Conservation (phyloP, 2,888 invertebrate species). For the Camptogramma bilineatum region DNA sequence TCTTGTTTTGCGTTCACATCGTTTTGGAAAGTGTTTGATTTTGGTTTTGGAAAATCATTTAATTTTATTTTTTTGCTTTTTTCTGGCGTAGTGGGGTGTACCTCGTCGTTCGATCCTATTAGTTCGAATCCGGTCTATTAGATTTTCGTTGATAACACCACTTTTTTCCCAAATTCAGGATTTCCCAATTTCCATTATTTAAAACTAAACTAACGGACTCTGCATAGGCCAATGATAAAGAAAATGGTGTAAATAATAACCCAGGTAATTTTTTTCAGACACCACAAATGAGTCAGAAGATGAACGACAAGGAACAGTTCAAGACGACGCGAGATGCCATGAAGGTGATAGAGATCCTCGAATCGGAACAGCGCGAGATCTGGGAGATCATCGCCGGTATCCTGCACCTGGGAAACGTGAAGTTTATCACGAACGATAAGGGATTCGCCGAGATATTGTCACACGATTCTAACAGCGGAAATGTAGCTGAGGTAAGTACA, state of each 20-base stretch:
- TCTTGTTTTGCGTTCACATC: too few species aligned
- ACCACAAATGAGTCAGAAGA: constrained; percentile 64
- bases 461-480: constrained; percentile 83
- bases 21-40: too few species aligned
- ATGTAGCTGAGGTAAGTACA: constrained; percentile 87
- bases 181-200: too few species aligned
- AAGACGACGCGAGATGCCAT: constrained; percentile 89
- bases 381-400: constrained; percentile 93
- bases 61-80: too few species aligned
- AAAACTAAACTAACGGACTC: too few species aligned
- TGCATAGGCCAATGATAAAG: too few species aligned
- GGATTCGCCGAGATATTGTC: constrained; percentile 89
- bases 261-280: constrained; percentile 57
- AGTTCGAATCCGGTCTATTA: too few species aligned
- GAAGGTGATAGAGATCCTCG: constrained; percentile 90
- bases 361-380: constrained; percentile 90
- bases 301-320: constrained; percentile 88
- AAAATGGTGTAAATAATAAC: background rate
- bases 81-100: too few species aligned
- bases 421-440: constrained; percentile 89
- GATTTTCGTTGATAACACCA: too few species aligned
- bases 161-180: too few species aligned
- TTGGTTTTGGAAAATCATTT: too few species aligned
- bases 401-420: constrained; percentile 94
- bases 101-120: too few species aligned